Conservation (phyloP, 2,797 vertebrate species). For the Scomberomorus guttatus region DNA sequence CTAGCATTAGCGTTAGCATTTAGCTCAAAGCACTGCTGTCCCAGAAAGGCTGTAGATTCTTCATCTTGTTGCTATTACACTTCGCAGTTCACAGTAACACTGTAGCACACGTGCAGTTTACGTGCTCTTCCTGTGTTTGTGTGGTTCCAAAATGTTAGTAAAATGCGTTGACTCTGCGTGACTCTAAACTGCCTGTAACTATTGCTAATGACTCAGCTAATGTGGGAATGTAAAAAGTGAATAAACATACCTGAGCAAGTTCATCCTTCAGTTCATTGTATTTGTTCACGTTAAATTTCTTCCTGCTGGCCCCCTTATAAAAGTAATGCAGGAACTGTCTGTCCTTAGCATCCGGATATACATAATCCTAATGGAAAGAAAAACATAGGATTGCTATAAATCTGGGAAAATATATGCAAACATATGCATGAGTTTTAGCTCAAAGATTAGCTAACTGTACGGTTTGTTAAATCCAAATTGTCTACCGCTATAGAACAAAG, state of each 20-base stretch:
- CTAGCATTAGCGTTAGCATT: no score
- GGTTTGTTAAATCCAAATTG: no score
- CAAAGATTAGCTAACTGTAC: not conserved
- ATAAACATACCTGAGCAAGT: conserved; percentile 87
- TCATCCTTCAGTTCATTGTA: conserved; percentile 93
- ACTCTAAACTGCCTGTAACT: not conserved
- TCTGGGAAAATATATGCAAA: not conserved
- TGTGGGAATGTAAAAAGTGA: not conserved
- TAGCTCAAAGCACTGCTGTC: no score
- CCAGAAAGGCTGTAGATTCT: no score
- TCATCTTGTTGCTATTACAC: not conserved
- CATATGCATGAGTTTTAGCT: not conserved
- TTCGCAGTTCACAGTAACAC: not conserved
- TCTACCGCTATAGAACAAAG: no score
- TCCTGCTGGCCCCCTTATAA: conserved; percentile 86
- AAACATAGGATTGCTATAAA: not conserved
- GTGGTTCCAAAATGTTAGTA: not conserved
- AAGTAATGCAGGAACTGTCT: conserved; percentile 93
- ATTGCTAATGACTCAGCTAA: no score
- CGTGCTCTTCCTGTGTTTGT: not conserved
- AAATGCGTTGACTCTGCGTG: no score
- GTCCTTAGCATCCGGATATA: conserved; percentile 88
- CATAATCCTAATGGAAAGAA: conserved; percentile 87
- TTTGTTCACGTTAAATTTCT: conserved; percentile 87
- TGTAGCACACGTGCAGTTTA: not conserved